Evolutionary conservation across 2,888 invertebrate genomes (phyloP).

Genomic region (Dicyrtomina minuta): DNA sequence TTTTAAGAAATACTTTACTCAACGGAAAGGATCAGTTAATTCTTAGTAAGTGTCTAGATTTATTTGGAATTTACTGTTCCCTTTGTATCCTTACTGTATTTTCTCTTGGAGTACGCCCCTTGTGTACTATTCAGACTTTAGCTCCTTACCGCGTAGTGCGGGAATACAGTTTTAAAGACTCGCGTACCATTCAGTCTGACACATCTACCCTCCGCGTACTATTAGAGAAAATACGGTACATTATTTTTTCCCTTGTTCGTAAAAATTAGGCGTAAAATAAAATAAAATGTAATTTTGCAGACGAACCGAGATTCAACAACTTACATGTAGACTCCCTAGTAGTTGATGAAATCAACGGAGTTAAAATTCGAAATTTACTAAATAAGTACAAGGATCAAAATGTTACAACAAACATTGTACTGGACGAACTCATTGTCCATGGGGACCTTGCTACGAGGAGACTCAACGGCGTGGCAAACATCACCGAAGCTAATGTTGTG

Average conservation of each 20-base stretch:
- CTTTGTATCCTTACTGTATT: no score
- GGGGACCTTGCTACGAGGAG: slow-evolving; percentile 9
- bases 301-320: slow-evolving; percentile 12
- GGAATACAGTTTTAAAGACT: no score
- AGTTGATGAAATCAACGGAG: slow-evolving; percentile 34
- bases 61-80: no score
- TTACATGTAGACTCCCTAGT: slow-evolving; percentile 28
- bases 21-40: slow-evolving; percentile 41
- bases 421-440: slow-evolving; percentile 9
- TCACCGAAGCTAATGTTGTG: slow-evolving; percentile 31
- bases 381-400: slow-evolving; percentile 19
- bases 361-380: slow-evolving; percentile 32
- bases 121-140: no score
- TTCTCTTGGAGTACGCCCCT: no score
- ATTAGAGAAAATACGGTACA: no score
- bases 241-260: no score
- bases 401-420: slow-evolving; percentile 22
- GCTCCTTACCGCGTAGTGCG: no score
- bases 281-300: no score
- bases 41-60: slow-evolving; percentile 35
- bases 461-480: slow-evolving; percentile 22
- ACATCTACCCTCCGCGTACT: no score
- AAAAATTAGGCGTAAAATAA: no score
- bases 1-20: slow-evolving; percentile 33
- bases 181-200: no score